Evolutionary conservation across 1,140 invertebrate genomes (phyloP).

Genomic region (Saccostrea echinata): DNA sequence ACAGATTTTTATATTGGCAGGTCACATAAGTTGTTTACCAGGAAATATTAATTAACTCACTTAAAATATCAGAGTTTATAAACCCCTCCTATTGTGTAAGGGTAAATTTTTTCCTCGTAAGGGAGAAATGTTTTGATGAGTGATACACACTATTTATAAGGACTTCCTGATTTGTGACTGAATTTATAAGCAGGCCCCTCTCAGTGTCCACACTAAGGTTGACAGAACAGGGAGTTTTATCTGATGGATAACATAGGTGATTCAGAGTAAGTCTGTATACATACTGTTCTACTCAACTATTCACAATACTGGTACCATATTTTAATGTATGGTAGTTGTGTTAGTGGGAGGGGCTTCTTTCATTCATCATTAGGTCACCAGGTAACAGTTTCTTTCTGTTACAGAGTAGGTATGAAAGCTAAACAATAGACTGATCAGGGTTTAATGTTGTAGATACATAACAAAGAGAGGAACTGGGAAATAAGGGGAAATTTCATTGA

Average conservation of each 20-base stretch:
- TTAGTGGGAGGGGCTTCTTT: no score
- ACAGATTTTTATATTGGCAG: neutral
- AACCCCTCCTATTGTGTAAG: neutral
- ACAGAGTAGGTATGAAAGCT: no score
- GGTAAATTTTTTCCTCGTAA: neutral
- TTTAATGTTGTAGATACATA: no score
- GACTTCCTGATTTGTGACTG: conserved; percentile 16
- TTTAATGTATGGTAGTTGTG: no score
- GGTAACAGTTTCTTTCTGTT: no score
- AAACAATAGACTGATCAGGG: no score
- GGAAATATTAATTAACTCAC: neutral
- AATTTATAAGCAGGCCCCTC: neutral
- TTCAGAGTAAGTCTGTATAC: neutral
- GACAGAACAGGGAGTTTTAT: neutral
- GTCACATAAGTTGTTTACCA: neutral
- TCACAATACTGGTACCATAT: no score
- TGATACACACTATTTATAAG: neutral
- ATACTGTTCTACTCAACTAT: neutral
- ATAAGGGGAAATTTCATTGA: no score
- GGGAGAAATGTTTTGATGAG: neutral
- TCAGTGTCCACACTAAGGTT: neutral
- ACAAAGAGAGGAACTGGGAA: no score
- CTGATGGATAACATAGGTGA: neutral
- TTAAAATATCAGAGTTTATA: neutral
- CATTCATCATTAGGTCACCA: no score